Evolutionary conservation across 1,140 invertebrate genomes (phyloP).

Genomic region (Rhyacophila brunnea): DNA sequence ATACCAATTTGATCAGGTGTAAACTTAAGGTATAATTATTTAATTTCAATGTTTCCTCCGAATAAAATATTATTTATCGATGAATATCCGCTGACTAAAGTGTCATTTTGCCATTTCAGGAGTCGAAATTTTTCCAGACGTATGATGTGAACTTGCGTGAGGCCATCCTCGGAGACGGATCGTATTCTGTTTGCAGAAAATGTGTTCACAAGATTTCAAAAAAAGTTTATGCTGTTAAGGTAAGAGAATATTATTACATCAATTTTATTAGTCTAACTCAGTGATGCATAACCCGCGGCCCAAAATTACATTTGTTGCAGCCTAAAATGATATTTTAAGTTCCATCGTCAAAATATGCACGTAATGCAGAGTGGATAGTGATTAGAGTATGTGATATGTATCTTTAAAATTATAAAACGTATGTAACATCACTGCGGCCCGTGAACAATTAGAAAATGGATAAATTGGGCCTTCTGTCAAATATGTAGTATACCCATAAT

Average conservation of each 20-base stretch:
- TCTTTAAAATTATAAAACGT: no score
- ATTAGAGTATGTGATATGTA: no score
- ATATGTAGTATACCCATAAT: no score
- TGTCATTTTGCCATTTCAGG: conserved; percentile 52
- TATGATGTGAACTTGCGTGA: conserved; percentile 72
- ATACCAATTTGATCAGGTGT: conserved; percentile 27
- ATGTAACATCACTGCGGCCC: no score
- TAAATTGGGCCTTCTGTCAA: no score
- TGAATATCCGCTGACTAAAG: neutral
- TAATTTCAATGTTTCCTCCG: neutral
- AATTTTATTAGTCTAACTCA: neutral
- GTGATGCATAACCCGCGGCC: no score
- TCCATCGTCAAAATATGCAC: no score
- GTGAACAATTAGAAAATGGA: no score
- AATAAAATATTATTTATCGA: neutral
- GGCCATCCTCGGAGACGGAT: conserved; percentile 81
- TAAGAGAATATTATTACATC: conserved; percentile 25
- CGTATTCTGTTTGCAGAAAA: conserved; percentile 83
- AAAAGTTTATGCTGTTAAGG: conserved; percentile 83
- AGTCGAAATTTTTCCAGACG: conserved; percentile 82
- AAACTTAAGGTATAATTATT: conserved; percentile 19
- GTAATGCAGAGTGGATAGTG: no score
- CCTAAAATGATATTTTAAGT: no score
- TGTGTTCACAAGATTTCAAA: conserved; percentile 75
- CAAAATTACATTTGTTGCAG: no score